phyloP scores from a whole-genome alignment of 2,888 invertebrate species.

The Ptychoptera albimana region DNA sequence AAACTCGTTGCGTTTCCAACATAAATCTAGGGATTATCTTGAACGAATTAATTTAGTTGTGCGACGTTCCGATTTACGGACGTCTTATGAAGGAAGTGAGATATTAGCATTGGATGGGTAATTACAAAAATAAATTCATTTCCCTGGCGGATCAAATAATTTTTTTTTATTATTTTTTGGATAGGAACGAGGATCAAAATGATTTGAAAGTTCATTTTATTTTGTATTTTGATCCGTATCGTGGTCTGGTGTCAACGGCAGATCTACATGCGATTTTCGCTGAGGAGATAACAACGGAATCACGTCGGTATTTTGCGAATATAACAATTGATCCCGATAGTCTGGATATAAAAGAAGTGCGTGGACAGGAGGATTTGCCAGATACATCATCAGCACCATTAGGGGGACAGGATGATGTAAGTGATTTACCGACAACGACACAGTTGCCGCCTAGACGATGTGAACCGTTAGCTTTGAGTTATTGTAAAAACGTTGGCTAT shows the following conservation, averaged over 20 bases:
- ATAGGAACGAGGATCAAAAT: constrained; percentile 43
- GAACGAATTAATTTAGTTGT: constrained; percentile 60
- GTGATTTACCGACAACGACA: constrained; percentile 27
- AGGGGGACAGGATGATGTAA: constrained; percentile 18
- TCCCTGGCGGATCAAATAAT: constrained; percentile 1
- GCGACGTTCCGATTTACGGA: constrained; percentile 53
- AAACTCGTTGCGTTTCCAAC: constrained; percentile 51
- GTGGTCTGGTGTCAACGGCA: constrained; percentile 44
- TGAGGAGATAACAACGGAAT: constrained; percentile 43
- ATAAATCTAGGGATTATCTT: constrained; percentile 56
- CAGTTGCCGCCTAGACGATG: constrained; percentile 45
- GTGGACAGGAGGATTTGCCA: constrained; percentile 24
- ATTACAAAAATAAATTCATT: constrained; percentile 14
- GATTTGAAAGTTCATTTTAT: constrained; percentile 74
- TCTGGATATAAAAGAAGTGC: constrained; percentile 42
- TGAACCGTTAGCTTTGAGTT: constrained; percentile 43
- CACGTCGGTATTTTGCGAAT: constrained; percentile 43
- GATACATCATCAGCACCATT: constrained; percentile 27
- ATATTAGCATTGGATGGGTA: constrained; percentile 76
- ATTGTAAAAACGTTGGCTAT: constrained; percentile 57
- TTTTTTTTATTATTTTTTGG: constrained; percentile 8
- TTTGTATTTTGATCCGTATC: constrained; percentile 65
- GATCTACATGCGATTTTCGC: constrained; percentile 49
- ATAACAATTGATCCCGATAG: constrained; percentile 47
- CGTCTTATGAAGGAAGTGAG: constrained; percentile 64